phyloP scores from a whole-genome alignment of 2,113 vertebrate species.

The Speoplatyrhinus poulsoni region DNA sequence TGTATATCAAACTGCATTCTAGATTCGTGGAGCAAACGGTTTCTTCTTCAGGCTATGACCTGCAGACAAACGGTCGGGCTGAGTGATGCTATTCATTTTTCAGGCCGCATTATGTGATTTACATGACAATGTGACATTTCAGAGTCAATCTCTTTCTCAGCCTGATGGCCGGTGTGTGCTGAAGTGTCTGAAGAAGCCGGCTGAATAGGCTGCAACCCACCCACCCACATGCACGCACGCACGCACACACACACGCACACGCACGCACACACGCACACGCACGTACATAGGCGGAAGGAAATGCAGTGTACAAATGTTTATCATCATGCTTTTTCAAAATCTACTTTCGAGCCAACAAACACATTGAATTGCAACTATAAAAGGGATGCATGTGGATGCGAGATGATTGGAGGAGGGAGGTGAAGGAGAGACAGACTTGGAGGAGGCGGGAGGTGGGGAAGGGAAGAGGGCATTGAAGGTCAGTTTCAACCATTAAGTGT shows the following conservation, averaged over 20 bases:
- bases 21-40: no score
- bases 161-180: not conserved
- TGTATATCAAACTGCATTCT: no score
- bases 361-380: slow-evolving; percentile 3
- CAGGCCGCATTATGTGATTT: slow-evolving; percentile 30
- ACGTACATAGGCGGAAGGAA: not conserved
- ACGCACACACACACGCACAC: not conserved
- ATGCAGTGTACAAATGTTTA: not conserved
- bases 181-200: not conserved
- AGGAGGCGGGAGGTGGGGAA: slow-evolving; percentile 14
- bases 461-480: slow-evolving; percentile 49
- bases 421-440: not conserved
- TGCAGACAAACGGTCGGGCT: no score
- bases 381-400: not conserved
- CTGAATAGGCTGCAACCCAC: slow-evolving; percentile 1
- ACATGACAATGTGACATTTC: slow-evolving; percentile 44
- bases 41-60: no score
- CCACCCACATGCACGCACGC: not conserved
- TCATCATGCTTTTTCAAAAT: not conserved
- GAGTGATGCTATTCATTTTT: slow-evolving; percentile 34
- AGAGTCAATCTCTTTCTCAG: slow-evolving; percentile 36
- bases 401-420: slow-evolving; percentile 1
- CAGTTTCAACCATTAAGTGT: slow-evolving; percentile 33
- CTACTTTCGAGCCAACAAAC: not conserved
- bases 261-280: no score